Percentiles rank a stretch among this genome's conserved stretches.
Evolutionary conservation across 2,113 vertebrate genomes (phyloP).

Genomic region (Caloenas nicobarica): DNA sequence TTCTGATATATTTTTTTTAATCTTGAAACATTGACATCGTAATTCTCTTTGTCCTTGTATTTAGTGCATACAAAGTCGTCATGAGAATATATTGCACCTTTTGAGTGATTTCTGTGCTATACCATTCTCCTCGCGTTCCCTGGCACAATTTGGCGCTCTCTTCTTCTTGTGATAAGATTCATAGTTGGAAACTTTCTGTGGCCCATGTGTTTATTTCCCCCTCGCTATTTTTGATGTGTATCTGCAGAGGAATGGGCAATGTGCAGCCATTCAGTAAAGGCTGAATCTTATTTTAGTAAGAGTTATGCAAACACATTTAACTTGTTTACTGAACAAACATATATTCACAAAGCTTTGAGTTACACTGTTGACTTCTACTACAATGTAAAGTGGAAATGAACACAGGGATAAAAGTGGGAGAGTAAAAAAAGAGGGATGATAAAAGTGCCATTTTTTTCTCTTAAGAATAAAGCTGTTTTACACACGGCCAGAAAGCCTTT

Average conservation of each 20-base stretch:
- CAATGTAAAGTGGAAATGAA: neutral
- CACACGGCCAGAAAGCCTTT: neutral
- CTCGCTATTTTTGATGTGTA: neutral
- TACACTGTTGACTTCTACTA: neutral
- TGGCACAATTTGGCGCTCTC: neutral
- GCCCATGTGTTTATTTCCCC: neutral
- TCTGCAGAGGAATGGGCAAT: neutral
- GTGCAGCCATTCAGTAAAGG: neutral
- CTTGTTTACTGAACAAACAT: conserved; percentile 21
- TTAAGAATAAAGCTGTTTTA: conserved; percentile 3
- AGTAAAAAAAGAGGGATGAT: neutral
- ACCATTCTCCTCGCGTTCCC: neutral
- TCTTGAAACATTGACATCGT: neutral
- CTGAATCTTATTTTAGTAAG: neutral
- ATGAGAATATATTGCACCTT: neutral
- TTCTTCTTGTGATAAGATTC: neutral
- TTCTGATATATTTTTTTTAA: neutral
- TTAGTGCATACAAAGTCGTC: neutral
- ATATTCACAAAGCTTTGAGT: neutral
- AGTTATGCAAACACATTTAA: conserved; percentile 35
- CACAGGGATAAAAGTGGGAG: neutral
- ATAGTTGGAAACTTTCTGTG: neutral
- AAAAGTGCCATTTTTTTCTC: neutral
- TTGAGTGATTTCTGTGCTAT: neutral
- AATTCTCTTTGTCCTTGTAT: conserved; percentile 1